phyloP scores from a whole-genome alignment of 2,888 invertebrate genomes.

The Eupithecia centaureata region DNA sequence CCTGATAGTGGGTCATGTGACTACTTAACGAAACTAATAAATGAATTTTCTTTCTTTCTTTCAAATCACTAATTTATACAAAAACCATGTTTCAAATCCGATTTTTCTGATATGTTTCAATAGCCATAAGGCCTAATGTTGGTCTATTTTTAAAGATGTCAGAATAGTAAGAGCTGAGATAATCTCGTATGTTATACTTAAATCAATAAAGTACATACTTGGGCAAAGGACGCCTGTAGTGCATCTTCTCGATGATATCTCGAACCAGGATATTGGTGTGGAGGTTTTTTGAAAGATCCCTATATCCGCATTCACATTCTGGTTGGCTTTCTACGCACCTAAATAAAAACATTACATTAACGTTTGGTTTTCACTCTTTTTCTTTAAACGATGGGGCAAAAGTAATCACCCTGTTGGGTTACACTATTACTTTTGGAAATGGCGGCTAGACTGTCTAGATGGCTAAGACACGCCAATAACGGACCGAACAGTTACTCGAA shows the following conservation, averaged over 20 bases:
- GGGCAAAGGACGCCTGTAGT: constrained; percentile 18
- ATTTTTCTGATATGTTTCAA: background rate
- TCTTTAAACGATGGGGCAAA: too few species aligned
- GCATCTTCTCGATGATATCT: constrained; percentile 54
- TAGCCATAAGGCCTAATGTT: background rate
- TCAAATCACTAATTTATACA: too few species aligned
- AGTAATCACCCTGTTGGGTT: too few species aligned
- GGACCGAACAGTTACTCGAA: too few species aligned
- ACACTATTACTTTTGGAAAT: too few species aligned
- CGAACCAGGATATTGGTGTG: constrained; percentile 55
- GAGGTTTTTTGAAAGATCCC: constrained; percentile 42
- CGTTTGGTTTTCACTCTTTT: background rate
- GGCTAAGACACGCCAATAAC: too few species aligned
- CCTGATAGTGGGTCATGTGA: background rate
- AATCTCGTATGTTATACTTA: background rate
- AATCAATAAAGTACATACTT: constrained; percentile 16
- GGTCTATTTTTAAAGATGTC: background rate
- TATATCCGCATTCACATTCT: constrained; percentile 52
- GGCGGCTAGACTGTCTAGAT: too few species aligned
- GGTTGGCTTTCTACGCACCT: constrained; percentile 53
- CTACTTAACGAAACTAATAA: background rate
- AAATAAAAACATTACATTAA: constrained; percentile 21
- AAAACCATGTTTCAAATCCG: background rate
- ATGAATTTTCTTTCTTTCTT: too few species aligned
- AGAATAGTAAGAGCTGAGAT: background rate